Evolutionary conservation across 1,140 invertebrate genomes (phyloP), one percentile per base, ranked within the genome.

Genomic region (Oedothorax gibbosus): DNA sequence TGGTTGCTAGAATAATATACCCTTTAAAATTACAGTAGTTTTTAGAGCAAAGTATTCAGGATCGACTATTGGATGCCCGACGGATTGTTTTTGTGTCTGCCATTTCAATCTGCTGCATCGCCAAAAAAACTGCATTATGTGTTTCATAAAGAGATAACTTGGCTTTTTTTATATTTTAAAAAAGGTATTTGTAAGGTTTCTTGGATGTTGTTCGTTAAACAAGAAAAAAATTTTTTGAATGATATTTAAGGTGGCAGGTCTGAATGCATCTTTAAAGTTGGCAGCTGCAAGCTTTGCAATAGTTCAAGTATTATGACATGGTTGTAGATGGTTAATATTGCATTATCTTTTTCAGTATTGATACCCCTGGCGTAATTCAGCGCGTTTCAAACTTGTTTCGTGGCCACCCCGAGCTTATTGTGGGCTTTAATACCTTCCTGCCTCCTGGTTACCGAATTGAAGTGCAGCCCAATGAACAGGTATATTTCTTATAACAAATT

Each of bases 391-490:
- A 95, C 88, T 92, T 99, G 20, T 99, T 99, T 90, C 96, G 97
- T 88, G 98, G 97, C 0, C 98, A 99, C 89, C 97, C 98, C 5
- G 97, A 99, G 90, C 92, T 99, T 7, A 99, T 99, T 86, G 97
- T 98, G 64, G 99, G 99, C 65, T 99, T 99, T 90, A 99, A 99
- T 91, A 99, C 98, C 20, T 99, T 99, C 91, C 92, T 99, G 71
- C 99, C 99, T 35, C 97, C 97, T 5, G 98, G 98, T 49, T 99
- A 99, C 90, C 98, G 99, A 91, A 99, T 99, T 87, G 97, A 99
- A 91, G 96, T 98, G 54, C 96, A 98, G 90, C 93, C 95, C 54
- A 97, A 97, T 90, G 96, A 97, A 79, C 94, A 96, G 89, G 35
- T 35, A 35, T n/a, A 35, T 35, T 35, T 35, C 1, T 35, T 35